A percentile compares a stretch with the other conserved stretches of the same genome.
These are phyloP conservation scores for Cryptus viduatorius DNA, from an alignment of 2,888 invertebrate species.

Conservation along the genomic window DNA sequence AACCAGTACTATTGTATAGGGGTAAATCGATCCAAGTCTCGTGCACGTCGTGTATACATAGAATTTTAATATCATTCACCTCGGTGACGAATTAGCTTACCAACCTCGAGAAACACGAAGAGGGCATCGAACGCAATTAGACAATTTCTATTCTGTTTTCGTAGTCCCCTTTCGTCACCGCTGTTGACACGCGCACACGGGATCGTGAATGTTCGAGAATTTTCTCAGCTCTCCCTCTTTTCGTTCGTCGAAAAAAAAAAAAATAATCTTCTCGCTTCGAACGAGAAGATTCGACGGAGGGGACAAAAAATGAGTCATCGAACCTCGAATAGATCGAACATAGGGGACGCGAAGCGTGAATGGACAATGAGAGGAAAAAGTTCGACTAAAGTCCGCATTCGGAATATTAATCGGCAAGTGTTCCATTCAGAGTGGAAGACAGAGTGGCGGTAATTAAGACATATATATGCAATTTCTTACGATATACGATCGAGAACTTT, in stretches of 20 bases:
- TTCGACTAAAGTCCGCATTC: slow-evolving; percentile 31
- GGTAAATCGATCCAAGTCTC: background rate
- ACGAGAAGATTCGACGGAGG: slow-evolving; percentile 31
- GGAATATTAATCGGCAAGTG: slow-evolving; percentile 53
- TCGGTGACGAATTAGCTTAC: background rate
- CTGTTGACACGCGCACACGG: slow-evolving; percentile 6
- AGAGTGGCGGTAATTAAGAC: too few relatives aligned
- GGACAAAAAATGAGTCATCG: slow-evolving; percentile 52
- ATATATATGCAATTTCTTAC: background rate
- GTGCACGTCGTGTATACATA: slow-evolving; percentile 15
- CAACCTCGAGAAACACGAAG: slow-evolving; percentile 11
- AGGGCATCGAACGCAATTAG: slow-evolving; percentile 33
- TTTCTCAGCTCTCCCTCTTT: slow-evolving; percentile 7
- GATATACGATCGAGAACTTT: background rate
- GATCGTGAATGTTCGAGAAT: slow-evolving; percentile 46
- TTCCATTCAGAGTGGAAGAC: slow-evolving; percentile 42
- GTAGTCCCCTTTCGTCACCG: slow-evolving; percentile 19
- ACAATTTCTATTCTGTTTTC: slow-evolving; percentile 61
- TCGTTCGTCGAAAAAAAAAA: slow-evolving; percentile 25
- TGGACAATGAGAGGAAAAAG: slow-evolving; percentile 59
- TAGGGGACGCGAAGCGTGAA: slow-evolving; percentile 42
- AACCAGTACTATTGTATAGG: background rate
- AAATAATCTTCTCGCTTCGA: slow-evolving; percentile 33
- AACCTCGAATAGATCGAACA: slow-evolving; percentile 19
- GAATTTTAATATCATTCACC: slow-evolving; percentile 48